Evolutionary conservation across 2,888 invertebrate genomes (phyloP), one percentile per base, ranked within the genome.

Genomic region (Hyppa rectilinea): DNA sequence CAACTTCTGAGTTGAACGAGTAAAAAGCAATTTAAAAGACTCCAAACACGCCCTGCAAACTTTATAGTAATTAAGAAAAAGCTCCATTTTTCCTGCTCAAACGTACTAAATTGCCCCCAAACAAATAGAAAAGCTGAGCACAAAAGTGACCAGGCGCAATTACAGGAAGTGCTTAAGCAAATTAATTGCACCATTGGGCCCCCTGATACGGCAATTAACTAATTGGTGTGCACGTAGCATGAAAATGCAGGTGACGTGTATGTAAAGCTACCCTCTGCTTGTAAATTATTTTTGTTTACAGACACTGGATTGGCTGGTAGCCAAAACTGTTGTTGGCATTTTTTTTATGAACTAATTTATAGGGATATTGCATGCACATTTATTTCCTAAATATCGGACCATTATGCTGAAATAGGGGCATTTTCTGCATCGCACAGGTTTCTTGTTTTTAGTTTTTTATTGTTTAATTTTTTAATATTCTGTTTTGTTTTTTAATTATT

Each of bases 191-290:
- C 68, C 61, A 67, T 61, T 65, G 67, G 53, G 63, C 36, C 23
- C 23, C 23, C 26, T 73, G 77, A 64, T 72, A 63, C 68, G 43
- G 66, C 71, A 79, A 64, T 78, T 76, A 60, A 79, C 61, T 79
- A 72, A 83, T 79, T 75, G 55, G 47, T 56, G 59, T 62, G 43
- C 61, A 62, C 50, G 50, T n/a, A 20, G 58, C 38, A 66, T n/a
- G 53, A 49, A n/a, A 72, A 62, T 66, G 29, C 61, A 62, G 45
- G 47, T 72, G 61, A 78, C 31, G n/a, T 29, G 53, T 38, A 55
- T 45, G 20, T 6, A 47, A 31, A 26, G 20, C 12, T 12, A 29
- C 23, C 23, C 1, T 5, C 23, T 10, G n/a, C 26, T 36, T 55
- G 12, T 45, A 38, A 49, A 61, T 47, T 6, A 23, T 17, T 29